Percentiles rank a stretch among this genome's conserved stretches.
Evolutionary conservation across 1,140 invertebrate genomes (phyloP).

Genomic region (Trypoxylus dichotomus): DNA sequence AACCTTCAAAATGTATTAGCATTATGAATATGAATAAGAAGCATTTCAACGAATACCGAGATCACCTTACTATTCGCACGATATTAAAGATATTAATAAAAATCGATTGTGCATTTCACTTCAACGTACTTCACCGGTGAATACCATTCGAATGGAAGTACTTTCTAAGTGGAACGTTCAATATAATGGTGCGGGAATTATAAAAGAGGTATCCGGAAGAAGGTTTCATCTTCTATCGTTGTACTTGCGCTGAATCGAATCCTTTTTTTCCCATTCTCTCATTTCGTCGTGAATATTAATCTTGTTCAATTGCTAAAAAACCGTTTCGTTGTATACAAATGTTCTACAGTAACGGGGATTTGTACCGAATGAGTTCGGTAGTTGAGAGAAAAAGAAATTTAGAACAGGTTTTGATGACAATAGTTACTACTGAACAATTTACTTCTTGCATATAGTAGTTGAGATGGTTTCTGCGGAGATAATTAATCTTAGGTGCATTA

Average conservation of each 20-base stretch:
- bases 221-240: background rate
- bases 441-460: too few species aligned
- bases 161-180: background rate
- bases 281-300: background rate
- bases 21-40: background rate
- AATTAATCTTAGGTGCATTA: too few species aligned
- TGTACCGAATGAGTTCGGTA: background rate
- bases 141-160: background rate
- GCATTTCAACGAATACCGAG: background rate
- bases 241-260: background rate
- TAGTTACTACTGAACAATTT: background rate
- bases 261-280: background rate
- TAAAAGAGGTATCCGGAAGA: slow-evolving; percentile 4
- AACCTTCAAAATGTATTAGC: background rate
- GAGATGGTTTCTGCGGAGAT: too few species aligned
- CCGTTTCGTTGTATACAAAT: slow-evolving; percentile 15
- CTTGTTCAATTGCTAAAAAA: slow-evolving; percentile 15
- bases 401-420: background rate
- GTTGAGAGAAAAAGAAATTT: background rate
- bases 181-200: slow-evolving; percentile 1
- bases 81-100: background rate
- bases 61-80: background rate
- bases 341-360: background rate
- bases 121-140: background rate
- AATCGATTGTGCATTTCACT: background rate